Conservation (phyloP, 2,888 invertebrate species). For the Rhagium mordax region DNA sequence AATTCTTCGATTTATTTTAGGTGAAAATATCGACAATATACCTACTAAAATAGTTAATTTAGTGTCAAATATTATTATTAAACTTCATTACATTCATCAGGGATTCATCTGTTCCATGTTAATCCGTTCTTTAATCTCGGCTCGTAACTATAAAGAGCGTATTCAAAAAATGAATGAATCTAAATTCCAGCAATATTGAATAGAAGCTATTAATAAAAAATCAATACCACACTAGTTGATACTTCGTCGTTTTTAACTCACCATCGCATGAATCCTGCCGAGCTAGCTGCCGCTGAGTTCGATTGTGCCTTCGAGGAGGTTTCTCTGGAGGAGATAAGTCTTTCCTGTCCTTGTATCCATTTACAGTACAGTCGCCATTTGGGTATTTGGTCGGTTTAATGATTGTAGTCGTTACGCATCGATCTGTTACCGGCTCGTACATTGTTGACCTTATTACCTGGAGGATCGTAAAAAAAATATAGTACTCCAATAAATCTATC, state of each 20-base stretch:
- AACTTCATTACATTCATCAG: too few relatives aligned
- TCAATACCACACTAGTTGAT: constrained; percentile 11
- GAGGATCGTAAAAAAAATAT: constrained; percentile 36
- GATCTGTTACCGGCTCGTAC: constrained; percentile 67
- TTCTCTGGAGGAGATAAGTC: constrained; percentile 58
- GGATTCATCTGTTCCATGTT: too few relatives aligned
- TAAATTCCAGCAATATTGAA: not conserved
- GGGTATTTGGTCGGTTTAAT: constrained; percentile 56
- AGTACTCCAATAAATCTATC: not conserved
- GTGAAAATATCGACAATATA: too few relatives aligned
- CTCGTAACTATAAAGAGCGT: not conserved
- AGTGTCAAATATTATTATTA: too few relatives aligned
- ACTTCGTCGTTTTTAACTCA: constrained; percentile 18
- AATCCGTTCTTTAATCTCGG: too few relatives aligned
- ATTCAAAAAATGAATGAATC: constrained; percentile 1
- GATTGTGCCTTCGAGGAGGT: constrained; percentile 56
- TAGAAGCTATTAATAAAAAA: constrained; percentile 10
- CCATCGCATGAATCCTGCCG: constrained; percentile 47
- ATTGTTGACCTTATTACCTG: constrained; percentile 62
- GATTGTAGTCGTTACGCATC: constrained; percentile 61
- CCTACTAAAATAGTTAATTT: too few relatives aligned
- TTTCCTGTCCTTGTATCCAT: constrained; percentile 40
- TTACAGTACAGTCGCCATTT: constrained; percentile 35
- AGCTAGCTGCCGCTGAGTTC: constrained; percentile 33
- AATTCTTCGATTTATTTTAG: too few relatives aligned